A percentile compares a stretch with the other conserved stretches of the same genome.
phyloP scores from a whole-genome alignment of 2,888 invertebrate genomes.

The Macroteleia sp. region DNA sequence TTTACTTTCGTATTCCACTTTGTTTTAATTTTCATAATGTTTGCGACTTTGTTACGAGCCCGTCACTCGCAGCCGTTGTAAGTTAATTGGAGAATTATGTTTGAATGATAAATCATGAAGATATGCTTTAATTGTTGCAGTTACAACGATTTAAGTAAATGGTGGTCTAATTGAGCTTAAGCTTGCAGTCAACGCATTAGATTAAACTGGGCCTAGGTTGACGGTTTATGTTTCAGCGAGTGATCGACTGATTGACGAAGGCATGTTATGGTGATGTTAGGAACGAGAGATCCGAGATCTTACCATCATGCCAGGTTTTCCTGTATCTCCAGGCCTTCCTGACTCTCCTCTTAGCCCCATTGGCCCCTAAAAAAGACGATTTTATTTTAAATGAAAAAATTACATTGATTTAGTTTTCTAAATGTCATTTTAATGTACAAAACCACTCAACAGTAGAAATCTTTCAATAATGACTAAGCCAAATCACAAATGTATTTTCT shows the following conservation, averaged over 20 bases:
- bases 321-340: slow-evolving; percentile 89
- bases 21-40: slow-evolving; percentile 30
- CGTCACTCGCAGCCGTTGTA: slow-evolving; percentile 20
- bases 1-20: slow-evolving; percentile 46
- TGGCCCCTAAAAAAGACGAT: slow-evolving; percentile 89
- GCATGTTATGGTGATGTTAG: slow-evolving; percentile 80
- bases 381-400: too few relatives aligned
- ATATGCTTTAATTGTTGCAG: slow-evolving; percentile 55
- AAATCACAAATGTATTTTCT: too few relatives aligned
- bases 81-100: slow-evolving; percentile 47
- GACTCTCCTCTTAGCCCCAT: slow-evolving; percentile 92
- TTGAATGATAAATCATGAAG: slow-evolving; percentile 49
- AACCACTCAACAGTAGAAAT: too few relatives aligned
- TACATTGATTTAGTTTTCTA: too few relatives aligned
- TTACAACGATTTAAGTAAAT: slow-evolving; percentile 50
- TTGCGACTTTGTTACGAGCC: slow-evolving; percentile 14
- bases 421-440: too few relatives aligned
- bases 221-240: slow-evolving; percentile 58
- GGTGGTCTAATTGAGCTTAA: slow-evolving; percentile 57
- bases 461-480: too few relatives aligned
- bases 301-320: slow-evolving; percentile 91
- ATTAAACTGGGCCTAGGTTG: slow-evolving; percentile 61
- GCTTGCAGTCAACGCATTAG: slow-evolving; percentile 62
- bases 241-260: slow-evolving; percentile 76
- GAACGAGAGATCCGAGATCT: slow-evolving; percentile 85